Conservation (phyloP, 2,113 vertebrate genomes). For the Melospiza georgiana region DNA sequence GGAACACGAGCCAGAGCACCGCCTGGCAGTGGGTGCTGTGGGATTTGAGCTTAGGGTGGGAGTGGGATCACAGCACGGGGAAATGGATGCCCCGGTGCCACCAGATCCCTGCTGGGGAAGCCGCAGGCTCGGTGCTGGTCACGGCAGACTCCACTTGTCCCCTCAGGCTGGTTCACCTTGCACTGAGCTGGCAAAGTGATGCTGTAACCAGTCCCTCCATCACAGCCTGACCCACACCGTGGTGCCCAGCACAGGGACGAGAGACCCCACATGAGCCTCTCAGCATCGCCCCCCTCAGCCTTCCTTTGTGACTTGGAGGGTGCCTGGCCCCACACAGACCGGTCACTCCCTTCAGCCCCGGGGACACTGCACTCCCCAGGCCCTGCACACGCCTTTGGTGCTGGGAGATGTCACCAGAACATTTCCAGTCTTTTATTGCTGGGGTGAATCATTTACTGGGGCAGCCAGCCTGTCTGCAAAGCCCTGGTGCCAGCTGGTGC, state of each 20-base stretch:
- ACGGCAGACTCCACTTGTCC: rapidly evolving
- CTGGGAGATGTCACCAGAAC: not conserved
- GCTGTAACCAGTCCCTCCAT: rapidly evolving
- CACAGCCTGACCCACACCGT: rapidly evolving
- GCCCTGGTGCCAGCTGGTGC: not conserved
- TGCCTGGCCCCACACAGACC: too few relatives aligned
- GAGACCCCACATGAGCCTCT: rapidly evolving
- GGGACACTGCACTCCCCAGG: rapidly evolving
- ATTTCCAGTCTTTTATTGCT: not conserved
- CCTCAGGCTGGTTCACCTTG: rapidly evolving
- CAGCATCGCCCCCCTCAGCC: not conserved
- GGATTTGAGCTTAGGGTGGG: not conserved
- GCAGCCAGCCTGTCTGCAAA: not conserved
- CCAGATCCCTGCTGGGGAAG: not conserved
- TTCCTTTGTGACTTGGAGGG: not conserved
- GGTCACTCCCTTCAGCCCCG: rapidly evolving
- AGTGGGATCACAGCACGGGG: rapidly evolving
- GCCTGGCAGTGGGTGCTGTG: not conserved
- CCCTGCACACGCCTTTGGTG: rapidly evolving
- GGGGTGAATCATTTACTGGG: not conserved
- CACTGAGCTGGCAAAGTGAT: not conserved
- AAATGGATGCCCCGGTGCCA: rapidly evolving
- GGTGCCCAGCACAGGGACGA: not conserved
- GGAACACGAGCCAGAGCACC: rapidly evolving
- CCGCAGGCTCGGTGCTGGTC: rapidly evolving